Base-by-base conservation (phyloP, 2,888 invertebrate species). In the Parelbella ahira region DNA sequence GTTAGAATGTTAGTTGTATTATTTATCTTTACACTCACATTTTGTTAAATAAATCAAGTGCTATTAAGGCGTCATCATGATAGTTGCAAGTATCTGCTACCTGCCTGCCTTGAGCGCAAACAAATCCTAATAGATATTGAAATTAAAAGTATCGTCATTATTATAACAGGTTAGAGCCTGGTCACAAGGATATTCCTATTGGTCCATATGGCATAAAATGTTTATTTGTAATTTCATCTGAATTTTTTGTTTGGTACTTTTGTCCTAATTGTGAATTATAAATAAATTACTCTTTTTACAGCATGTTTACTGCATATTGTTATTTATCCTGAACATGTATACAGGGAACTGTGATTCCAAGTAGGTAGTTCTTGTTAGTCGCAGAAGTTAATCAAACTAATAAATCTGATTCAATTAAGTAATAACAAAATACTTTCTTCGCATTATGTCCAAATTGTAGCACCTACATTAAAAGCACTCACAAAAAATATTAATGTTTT, bases 271-370 rank as follows among this genome's bases (percentile, higher is more conserved):
- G 77, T 83, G 80, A 81, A 84, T 76, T 83, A 82, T 77, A 77
- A 86, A 84, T 86, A 86, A 84, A 86, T 77, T 75, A 80, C 79
- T 64, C 80, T 81, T 86, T 83, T 82, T 86, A 81, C 80, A 82
- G 63, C 67, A 7, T 24, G 6, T 21, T 7, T 44, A n/a, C n/a
- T n/a, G n/a, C 43, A 44, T 45, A 39, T 37, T 32, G 45, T 37
- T 37, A n/a, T 15, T 15, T 15, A 15, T 4, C 15, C 15, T 15
- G 15, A 3, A n/a, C n/a, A n/a, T n/a, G n/a, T n/a, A n/a, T n/a
- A n/a, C n/a, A n/a, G n/a, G n/a, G n/a, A n/a, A n/a, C n/a, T n/a
- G n/a, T n/a, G n/a, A n/a, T n/a, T n/a, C n/a, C n/a, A n/a, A n/a
- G n/a, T n/a, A n/a, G n/a, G n/a, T n/a, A n/a, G 15, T 15, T 15